phyloP scores from a whole-genome alignment of 1,140 invertebrate species.

The roundworm (Caenorhabditis elegans) region WBcel235 BX284606.5:15626001-15626500 shows the following conservation, averaged over 20 bases:
- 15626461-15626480: not conserved
- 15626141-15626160: constrained; percentile 34
- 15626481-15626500: not conserved
- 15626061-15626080: no score
- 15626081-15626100: no score
- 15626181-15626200: not conserved
- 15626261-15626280: constrained; percentile 28
- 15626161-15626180: not conserved
- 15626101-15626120: constrained; percentile 23
- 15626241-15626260: not conserved
- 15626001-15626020: no score
- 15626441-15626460: not conserved
- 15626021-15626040: no score
- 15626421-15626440: not conserved
- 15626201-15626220: not conserved
- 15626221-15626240: not conserved
- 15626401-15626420: not conserved
- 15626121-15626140: not conserved
- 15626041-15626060: no score
- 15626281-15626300: not conserved
- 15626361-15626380: no score
- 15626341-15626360: not conserved
- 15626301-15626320: not conserved
- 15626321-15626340: not conserved
- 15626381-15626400: not conserved